Percentiles rank a stretch among this genome's conserved stretches.
Conservation (phyloP, 2,888 invertebrate genomes). For the Drosophila prostipennis region DNA sequence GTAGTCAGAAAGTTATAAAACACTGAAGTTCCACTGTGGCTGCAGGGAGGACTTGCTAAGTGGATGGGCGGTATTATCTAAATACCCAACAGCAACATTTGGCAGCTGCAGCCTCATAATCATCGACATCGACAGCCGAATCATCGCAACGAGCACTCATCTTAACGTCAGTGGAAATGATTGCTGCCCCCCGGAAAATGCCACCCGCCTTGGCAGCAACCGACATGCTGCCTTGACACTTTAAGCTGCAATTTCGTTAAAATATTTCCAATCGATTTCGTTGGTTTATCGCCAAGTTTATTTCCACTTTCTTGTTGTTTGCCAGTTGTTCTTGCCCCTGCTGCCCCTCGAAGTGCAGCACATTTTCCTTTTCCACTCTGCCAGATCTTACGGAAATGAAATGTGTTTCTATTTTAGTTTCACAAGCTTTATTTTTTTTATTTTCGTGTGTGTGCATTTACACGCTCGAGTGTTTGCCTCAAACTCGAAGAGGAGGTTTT, state of each 20-base stretch:
- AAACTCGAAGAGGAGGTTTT: conserved; percentile 42
- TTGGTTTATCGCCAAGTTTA: conserved; percentile 78
- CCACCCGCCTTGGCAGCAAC: conserved; percentile 28
- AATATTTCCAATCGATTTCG: conserved; percentile 78
- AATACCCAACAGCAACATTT: conserved; percentile 52
- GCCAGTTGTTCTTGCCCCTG: conserved; percentile 44
- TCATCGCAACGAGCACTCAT: conserved; percentile 52
- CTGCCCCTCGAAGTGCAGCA: conserved; percentile 34
- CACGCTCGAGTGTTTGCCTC: conserved; percentile 71
- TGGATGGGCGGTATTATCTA: conserved; percentile 63
- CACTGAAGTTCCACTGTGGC: neutral
- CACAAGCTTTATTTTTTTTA: conserved; percentile 27
- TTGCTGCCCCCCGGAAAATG: conserved; percentile 29
- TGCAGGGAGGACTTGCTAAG: conserved; percentile 4
- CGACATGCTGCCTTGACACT: conserved; percentile 71
- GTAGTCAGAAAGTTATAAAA: neutral
- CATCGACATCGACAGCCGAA: conserved; percentile 59
- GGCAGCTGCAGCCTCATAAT: conserved; percentile 60
- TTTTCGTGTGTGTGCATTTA: conserved; percentile 58
- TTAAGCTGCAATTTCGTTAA: conserved; percentile 81
- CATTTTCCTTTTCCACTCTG: conserved; percentile 57
- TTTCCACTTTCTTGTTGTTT: conserved; percentile 68
- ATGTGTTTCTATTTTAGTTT: conserved; percentile 78
- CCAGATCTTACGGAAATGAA: conserved; percentile 77
- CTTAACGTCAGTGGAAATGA: conserved; percentile 43